These are phyloP conservation scores for Boulengeromyrus knoepffleri DNA, from an alignment of 2,113 vertebrate genomes.

Conservation along the genomic window DNA sequence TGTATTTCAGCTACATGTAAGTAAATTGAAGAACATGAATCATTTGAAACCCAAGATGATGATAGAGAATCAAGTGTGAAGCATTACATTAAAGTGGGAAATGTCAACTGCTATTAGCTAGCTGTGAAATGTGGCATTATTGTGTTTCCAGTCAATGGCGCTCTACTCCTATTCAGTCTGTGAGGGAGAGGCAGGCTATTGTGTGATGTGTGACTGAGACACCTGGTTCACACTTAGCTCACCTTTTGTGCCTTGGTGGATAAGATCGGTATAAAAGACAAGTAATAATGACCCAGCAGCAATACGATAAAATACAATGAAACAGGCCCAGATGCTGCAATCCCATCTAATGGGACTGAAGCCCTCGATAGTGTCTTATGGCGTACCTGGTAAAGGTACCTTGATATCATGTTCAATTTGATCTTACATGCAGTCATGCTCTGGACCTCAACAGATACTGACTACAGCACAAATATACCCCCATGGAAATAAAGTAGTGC, in stretches of 20 bases:
- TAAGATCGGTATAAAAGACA: neutral
- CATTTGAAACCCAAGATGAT: neutral
- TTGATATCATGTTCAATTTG: slow-evolving; percentile 36
- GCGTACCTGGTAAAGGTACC: neutral
- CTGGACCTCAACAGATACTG: slow-evolving; percentile 25
- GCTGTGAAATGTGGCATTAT: neutral
- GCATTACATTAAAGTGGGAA: neutral
- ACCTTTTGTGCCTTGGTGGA: neutral
- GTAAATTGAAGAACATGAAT: neutral
- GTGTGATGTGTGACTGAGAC: neutral
- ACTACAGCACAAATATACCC: slow-evolving; percentile 21
- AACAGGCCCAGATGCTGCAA: neutral
- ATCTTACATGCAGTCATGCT: slow-evolving; percentile 17
- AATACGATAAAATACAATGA: neutral
- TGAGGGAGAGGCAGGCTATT: neutral
- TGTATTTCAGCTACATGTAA: neutral
- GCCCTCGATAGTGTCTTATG: neutral
- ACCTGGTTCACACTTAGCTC: neutral
- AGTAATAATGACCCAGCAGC: neutral
- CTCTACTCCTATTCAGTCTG: neutral
- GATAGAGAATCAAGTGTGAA: neutral
- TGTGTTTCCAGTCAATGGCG: neutral
- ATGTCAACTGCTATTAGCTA: neutral
- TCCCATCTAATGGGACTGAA: neutral
- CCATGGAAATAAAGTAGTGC: neutral